Base-by-base conservation (phyloP, 2,113 vertebrate species). In the Dasyornis broadbenti region DNA sequence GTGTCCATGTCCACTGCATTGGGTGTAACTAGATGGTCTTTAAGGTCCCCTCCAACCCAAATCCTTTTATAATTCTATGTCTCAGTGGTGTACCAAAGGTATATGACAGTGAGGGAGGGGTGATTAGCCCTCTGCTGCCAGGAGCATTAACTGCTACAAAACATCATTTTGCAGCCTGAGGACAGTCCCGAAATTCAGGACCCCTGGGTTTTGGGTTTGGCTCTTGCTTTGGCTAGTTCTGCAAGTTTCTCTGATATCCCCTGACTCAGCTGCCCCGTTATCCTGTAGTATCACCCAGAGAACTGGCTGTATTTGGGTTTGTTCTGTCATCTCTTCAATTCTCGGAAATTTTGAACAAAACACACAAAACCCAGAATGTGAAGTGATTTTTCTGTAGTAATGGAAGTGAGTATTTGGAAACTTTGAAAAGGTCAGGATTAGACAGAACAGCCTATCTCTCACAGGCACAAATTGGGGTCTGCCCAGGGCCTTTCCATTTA, bases 351-450 rank as follows among this genome's bases (percentile, higher is more conserved):
- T 76, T 75, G 50, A 87, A 53, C 31, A 87, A 91, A 81, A 86
- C 0, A 6, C 61, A 59, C 35, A 50, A 79, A 66, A 2, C 1
- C 0, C 7, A 39, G 63, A 76, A 45, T 20, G 26, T 64, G 33
- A 18, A 30, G 42, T 83, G 42, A 80, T 82, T 83, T 86, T 94
- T 88, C 72, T 85, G 44, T 72, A n/a, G 70, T 33, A 39, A 72
- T 69, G 52, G 69, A 91, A 92, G 91, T 15, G 30, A 83, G 52
- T 72, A 57, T 87, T 82, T 85, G 91, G 86, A 79, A 95, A 89
- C 70, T 95, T 84, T 82, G 86, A 71, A 89, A 94, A 96, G 84
- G 91, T 96, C 86, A 91, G 57, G 75, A 57, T 95, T 80, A 76
- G 61, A 89, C 37, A 81, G 90, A 92, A 37, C 63, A 89, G n/a